Evolutionary conservation across 2,113 vertebrate genomes (phyloP).

Genomic region (Hypocryptadius cinnamomeus): DNA sequence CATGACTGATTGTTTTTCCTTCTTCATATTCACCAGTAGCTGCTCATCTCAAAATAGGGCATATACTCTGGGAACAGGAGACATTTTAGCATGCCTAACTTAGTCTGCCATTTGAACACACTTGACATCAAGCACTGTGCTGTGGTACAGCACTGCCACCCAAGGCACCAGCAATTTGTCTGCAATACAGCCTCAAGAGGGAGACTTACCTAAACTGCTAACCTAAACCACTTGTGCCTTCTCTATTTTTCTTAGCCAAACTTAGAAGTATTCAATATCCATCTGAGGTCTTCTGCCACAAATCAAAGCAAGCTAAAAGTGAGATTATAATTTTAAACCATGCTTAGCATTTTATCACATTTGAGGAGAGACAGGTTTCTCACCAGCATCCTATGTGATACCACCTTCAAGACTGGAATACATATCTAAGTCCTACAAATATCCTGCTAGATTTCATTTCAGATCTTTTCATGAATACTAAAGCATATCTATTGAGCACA

Average conservation of each 20-base stretch:
- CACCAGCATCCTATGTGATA: neutral
- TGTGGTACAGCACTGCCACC: neutral
- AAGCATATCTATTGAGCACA: neutral
- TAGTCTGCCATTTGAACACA: neutral
- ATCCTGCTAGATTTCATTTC: neutral
- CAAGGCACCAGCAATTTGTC: neutral
- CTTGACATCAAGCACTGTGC: neutral
- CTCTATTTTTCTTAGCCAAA: neutral
- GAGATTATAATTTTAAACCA: neutral
- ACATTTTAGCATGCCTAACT: neutral
- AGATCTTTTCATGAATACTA: neutral
- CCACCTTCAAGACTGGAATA: neutral
- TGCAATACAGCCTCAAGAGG: neutral
- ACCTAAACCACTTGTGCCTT: neutral
- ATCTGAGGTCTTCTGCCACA: neutral
- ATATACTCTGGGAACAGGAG: neutral
- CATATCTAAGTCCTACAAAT: neutral
- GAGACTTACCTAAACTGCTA: neutral
- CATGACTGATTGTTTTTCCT: neutral
- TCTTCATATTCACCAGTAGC: neutral
- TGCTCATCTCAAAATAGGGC: neutral
- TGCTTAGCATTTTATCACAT: neutral
- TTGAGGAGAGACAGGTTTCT: neutral
- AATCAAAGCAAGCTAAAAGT: neutral
- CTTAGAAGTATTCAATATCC: neutral